Evolutionary conservation across 2,113 vertebrate species (phyloP).

Genomic region (Psittacula cyanocephala): DNA sequence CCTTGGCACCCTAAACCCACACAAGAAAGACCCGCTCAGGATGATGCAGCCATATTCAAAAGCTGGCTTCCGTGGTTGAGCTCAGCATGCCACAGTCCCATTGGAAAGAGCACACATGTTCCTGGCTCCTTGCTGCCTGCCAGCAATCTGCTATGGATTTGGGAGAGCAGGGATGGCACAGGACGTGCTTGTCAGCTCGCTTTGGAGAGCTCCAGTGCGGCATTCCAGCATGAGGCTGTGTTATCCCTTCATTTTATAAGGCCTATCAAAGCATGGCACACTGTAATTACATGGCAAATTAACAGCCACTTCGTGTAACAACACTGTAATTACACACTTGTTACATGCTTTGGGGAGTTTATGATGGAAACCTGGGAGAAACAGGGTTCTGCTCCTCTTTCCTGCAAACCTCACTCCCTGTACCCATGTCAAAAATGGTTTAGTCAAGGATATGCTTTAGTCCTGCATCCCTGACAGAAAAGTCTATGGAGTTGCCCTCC

Average conservation of each 20-base stretch:
- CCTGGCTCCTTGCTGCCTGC: neutral
- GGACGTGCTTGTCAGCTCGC: neutral
- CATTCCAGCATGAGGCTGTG: neutral
- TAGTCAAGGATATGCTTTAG: neutral
- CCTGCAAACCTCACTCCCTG: neutral
- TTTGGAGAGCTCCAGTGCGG: neutral
- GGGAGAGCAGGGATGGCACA: neutral
- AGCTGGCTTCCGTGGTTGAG: neutral
- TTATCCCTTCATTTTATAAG: neutral
- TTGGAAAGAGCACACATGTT: neutral
- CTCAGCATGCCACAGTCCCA: rapidly evolving
- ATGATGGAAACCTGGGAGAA: neutral
- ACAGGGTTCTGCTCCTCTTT: neutral
- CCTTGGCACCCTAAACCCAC: neutral
- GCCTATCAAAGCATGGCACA: conserved; percentile 14
- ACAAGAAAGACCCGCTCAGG: neutral
- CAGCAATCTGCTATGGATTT: neutral
- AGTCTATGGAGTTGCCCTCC: neutral
- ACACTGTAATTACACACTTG: neutral
- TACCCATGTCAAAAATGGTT: neutral
- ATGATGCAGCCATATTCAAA: neutral
- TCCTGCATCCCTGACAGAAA: neutral
- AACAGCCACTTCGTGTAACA: neutral
- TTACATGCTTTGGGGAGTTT: neutral
- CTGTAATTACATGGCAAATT: conserved; percentile 29